A percentile compares a stretch with the other conserved stretches of the same genome.
These are phyloP conservation scores for Luehdorfia chinensis DNA, from an alignment of 1,140 invertebrate genomes.

Conservation along the genomic window DNA sequence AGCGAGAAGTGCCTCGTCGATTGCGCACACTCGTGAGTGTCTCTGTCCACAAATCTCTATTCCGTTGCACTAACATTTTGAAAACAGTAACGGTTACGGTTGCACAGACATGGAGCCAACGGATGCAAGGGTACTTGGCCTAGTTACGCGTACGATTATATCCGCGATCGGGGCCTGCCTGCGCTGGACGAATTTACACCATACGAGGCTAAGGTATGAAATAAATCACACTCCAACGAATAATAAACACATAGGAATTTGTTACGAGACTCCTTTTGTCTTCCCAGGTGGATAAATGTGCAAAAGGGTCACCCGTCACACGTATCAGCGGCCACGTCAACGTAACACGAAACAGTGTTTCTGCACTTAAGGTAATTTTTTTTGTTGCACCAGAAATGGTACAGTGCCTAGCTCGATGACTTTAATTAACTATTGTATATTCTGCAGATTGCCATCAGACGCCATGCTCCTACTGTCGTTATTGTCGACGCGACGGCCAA, in stretches of 20 bases:
- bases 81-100: no score
- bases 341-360: conserved; percentile 39
- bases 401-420: no score
- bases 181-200: conserved; percentile 41
- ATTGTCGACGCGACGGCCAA: conserved; percentile 43
- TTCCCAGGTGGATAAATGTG: conserved; percentile 31
- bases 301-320: conserved; percentile 36
- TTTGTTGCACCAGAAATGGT: background rate
- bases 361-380: conserved; percentile 44
- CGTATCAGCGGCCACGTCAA: conserved; percentile 51
- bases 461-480: conserved; percentile 51
- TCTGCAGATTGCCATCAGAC: conserved; percentile 41
- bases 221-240: background rate
- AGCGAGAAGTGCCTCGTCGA: conserved; percentile 51
- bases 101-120: conserved; percentile 31
- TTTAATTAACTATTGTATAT: no score
- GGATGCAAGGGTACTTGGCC: conserved; percentile 54
- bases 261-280: no score
- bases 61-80: no score
- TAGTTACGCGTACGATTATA: conserved; percentile 42
- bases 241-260: no score
- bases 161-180: conserved; percentile 39
- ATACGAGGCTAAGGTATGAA: conserved; percentile 40
- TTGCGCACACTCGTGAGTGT: conserved; percentile 44
- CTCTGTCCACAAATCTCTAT: no score